Evolutionary conservation across 2,113 vertebrate species (phyloP).

Genomic region (Vulpes vulpes): DNA sequence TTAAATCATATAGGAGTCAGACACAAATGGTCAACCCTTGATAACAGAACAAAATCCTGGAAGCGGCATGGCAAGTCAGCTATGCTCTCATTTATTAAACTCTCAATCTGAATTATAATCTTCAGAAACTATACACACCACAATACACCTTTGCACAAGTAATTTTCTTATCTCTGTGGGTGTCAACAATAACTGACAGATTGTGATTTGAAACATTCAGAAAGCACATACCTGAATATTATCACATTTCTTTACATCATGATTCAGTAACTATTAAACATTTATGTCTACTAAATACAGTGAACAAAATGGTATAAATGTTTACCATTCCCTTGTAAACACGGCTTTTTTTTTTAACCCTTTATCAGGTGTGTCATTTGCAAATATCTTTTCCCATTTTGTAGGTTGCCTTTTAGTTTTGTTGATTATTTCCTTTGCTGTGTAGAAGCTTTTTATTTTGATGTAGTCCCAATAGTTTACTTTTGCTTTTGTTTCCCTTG

Average conservation of each 20-base stretch:
- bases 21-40: background rate
- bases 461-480: background rate
- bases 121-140: slow-evolving; percentile 41
- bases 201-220: slow-evolving; percentile 91
- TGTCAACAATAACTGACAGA: slow-evolving; percentile 86
- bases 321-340: slow-evolving; percentile 89
- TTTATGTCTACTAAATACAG: slow-evolving; percentile 87
- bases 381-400: background rate
- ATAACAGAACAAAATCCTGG: background rate
- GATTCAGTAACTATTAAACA: slow-evolving; percentile 86
- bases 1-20: background rate
- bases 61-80: background rate
- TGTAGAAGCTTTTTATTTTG: background rate
- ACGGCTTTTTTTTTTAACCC: slow-evolving; percentile 67
- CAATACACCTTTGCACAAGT: slow-evolving; percentile 85
- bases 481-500: background rate
- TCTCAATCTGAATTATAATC: background rate
- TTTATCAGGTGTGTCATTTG: background rate
- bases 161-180: slow-evolving; percentile 89
- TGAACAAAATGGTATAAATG: slow-evolving; percentile 88
- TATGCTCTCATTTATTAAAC: background rate
- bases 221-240: slow-evolving; percentile 92
- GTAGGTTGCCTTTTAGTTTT: background rate
- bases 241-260: slow-evolving; percentile 92
- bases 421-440: background rate